Conservation (phyloP, 2,797 vertebrate species). For the Heliangelus exortis region DNA sequence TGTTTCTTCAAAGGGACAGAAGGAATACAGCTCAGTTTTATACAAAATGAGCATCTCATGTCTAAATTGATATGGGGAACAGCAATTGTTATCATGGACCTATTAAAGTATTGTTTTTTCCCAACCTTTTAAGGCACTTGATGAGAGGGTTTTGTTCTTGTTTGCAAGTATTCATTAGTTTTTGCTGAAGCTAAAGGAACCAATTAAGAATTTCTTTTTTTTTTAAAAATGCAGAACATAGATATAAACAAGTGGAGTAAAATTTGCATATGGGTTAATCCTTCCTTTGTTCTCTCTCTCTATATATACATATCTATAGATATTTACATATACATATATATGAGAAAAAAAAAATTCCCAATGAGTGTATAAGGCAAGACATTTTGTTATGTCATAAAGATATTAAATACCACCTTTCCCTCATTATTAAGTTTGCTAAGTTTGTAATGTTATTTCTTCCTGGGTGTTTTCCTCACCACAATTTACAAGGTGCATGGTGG, state of each 20-base stretch:
- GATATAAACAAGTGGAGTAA: not conserved
- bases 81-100: not conserved
- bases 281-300: not conserved
- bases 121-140: not conserved
- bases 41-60: not conserved
- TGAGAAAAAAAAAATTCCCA: not conserved
- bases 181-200: not conserved
- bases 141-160: not conserved
- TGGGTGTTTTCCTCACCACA: not conserved
- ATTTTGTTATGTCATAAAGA: not conserved
- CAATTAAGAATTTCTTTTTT: not conserved
- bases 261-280: not conserved
- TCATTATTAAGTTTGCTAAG: not conserved
- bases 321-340: too few species aligned
- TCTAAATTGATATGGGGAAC: not conserved
- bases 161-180: not conserved
- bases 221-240: not conserved
- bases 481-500: not conserved
- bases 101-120: not conserved
- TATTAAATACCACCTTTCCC: not conserved
- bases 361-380: not conserved
- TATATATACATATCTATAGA: too few species aligned
- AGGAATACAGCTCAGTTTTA: not conserved
- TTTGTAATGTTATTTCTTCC: not conserved
- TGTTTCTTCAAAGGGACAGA: not conserved